Conservation (phyloP, 2,888 invertebrate genomes). For the Papilio protenor region DNA sequence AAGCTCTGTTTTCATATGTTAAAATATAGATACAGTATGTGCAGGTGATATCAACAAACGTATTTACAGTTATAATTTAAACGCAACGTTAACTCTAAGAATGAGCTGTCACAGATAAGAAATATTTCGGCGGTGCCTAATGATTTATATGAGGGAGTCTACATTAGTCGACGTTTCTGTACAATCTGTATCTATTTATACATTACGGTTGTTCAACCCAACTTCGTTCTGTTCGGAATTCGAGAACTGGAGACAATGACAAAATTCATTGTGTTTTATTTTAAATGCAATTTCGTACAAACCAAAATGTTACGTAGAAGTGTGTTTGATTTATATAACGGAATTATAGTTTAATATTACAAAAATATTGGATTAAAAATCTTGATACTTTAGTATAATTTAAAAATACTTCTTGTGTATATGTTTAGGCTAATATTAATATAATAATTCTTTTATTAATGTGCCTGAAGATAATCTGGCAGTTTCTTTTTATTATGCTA, state of each 20-base stretch:
- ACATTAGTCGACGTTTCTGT: conserved; percentile 61
- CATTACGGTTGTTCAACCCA: conserved; percentile 78
- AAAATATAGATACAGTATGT: neutral
- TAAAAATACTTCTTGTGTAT: neutral
- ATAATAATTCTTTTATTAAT: neutral
- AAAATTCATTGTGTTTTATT: conserved; percentile 32
- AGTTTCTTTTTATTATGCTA: neutral
- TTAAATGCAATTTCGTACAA: neutral
- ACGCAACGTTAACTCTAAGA: conserved; percentile 21
- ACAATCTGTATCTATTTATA: conserved; percentile 73
- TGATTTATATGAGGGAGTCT: conserved; percentile 45
- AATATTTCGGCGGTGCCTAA: conserved; percentile 38
- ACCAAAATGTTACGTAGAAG: neutral
- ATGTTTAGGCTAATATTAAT: neutral
- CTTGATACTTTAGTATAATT: conserved; percentile 1
- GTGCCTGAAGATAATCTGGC: neutral
- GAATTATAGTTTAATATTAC: neutral
- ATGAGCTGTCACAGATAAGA: conserved; percentile 42
- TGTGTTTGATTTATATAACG: conserved; percentile 8
- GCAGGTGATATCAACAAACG: neutral
- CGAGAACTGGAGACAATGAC: conserved; percentile 30
- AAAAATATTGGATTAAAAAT: neutral
- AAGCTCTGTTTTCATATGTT: neutral
- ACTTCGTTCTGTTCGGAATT: conserved; percentile 46
- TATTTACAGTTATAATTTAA: conserved; percentile 11